These are phyloP conservation scores for Argentina silus DNA, from an alignment of 2,797 vertebrate genomes.

Conservation along the genomic window DNA sequence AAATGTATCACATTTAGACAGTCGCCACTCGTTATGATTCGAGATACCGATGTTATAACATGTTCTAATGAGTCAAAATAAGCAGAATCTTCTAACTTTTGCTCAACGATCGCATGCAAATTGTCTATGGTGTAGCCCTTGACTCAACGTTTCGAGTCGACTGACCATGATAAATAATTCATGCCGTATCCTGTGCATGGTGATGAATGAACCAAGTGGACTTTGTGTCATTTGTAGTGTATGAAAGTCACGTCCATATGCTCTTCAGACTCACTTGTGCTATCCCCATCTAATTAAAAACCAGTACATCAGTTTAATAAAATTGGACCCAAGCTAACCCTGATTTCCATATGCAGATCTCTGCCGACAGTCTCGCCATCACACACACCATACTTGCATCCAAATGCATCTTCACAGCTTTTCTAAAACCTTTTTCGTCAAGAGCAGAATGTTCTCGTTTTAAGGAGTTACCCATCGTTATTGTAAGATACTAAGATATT, in stretches of 20 bases:
- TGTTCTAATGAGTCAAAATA: too few relatives aligned
- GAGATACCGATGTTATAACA: too few relatives aligned
- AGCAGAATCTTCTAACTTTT: too few relatives aligned
- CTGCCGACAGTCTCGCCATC: conserved; percentile 84
- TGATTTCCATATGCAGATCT: conserved; percentile 99
- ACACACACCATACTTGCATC: conserved; percentile 84
- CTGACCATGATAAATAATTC: too few relatives aligned
- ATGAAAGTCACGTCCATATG: conserved; percentile 15
- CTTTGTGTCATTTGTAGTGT: neutral
- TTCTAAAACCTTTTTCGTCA: conserved; percentile 62
- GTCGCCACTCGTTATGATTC: too few relatives aligned
- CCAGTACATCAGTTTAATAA: conserved; percentile 84
- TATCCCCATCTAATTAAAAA: conserved; percentile 80
- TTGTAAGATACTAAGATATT: neutral
- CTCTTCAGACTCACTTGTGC: neutral
- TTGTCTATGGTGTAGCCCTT: too few relatives aligned
- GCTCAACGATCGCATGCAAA: too few relatives aligned
- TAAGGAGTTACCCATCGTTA: neutral
- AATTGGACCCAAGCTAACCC: conserved; percentile 87
- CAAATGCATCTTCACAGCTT: conserved; percentile 78
- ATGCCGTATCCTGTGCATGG: too few relatives aligned
- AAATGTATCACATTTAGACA: too few relatives aligned
- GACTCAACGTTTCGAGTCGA: too few relatives aligned
- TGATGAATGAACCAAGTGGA: too few relatives aligned
- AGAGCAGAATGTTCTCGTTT: conserved; percentile 39